Percentiles rank a stretch among this genome's conserved stretches.
Conservation (phyloP, 2,888 invertebrate genomes). For the Phania funesta region DNA sequence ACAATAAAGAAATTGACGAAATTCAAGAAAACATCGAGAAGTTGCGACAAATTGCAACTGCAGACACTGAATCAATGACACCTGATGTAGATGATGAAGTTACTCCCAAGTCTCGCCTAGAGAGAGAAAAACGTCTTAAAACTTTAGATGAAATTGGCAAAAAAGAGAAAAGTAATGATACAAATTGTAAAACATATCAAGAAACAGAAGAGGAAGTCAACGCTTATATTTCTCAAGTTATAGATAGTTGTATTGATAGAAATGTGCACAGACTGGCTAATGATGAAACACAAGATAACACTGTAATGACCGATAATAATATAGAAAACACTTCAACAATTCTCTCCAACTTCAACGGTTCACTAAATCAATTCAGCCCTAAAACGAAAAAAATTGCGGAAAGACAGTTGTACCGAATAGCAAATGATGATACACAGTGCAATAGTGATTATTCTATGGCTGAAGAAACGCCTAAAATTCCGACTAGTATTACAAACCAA, state of each 20-base stretch:
- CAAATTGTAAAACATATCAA: neutral
- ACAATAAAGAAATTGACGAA: slow-evolving; percentile 15
- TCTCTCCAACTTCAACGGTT: neutral
- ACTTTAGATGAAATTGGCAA: neutral
- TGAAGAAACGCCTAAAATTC: slow-evolving; percentile 25
- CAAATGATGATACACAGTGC: slow-evolving; percentile 43
- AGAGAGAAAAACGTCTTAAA: slow-evolving; percentile 17
- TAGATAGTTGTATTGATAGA: neutral
- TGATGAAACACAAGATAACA: slow-evolving; percentile 50
- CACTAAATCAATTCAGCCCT: neutral
- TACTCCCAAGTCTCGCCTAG: slow-evolving; percentile 8
- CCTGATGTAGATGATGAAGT: slow-evolving; percentile 46
- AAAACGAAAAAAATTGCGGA: neutral
- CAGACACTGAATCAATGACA: slow-evolving; percentile 76
- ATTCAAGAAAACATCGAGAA: slow-evolving; percentile 35
- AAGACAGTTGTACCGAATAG: slow-evolving; percentile 3
- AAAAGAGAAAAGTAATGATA: neutral
- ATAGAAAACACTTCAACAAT: neutral
- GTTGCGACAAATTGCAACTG: slow-evolving; percentile 65
- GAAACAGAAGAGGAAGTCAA: slow-evolving; percentile 19
- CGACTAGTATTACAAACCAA: neutral
- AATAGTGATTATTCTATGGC: slow-evolving; percentile 21
- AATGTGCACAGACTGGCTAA: slow-evolving; percentile 5
- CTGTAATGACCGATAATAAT: neutral
- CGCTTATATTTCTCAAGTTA: neutral